Evolutionary conservation across 2,888 invertebrate genomes (phyloP).

Genomic region (Carcina quercana): DNA sequence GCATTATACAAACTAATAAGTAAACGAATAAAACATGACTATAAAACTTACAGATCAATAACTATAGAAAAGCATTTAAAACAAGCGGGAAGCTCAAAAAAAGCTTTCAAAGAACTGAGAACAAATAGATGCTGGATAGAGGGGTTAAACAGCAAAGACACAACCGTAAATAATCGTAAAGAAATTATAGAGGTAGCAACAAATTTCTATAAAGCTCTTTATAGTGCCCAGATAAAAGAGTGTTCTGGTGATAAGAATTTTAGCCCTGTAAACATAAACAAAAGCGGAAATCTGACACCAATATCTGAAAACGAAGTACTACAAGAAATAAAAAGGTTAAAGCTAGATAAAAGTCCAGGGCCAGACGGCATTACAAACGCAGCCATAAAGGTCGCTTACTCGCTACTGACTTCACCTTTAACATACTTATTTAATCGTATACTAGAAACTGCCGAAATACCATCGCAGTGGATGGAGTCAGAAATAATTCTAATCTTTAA

Average conservation of each 20-base stretch:
- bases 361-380: not conserved
- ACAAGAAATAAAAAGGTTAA: too few relatives aligned
- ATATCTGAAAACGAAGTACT: too few relatives aligned
- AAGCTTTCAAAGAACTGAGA: conserved; percentile 15
- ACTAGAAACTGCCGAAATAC: not conserved
- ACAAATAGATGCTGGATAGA: conserved; percentile 13
- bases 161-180: conserved; percentile 3
- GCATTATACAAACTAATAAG: not conserved
- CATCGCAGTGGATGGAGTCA: not conserved
- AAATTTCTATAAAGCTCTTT: not conserved
- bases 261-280: not conserved
- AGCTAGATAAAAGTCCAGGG: not conserved
- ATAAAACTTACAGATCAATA: not conserved
- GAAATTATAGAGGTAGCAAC: conserved; percentile 17
- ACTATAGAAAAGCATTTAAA: not conserved
- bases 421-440: not conserved
- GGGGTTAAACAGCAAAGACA: conserved; percentile 7
- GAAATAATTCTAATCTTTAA: not conserved
- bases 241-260: not conserved
- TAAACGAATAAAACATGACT: not conserved
- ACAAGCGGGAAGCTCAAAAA: conserved; percentile 10
- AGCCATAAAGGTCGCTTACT: not conserved
- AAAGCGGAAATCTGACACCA: not conserved
- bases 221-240: not conserved
- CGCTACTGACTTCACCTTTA: not conserved